Percentiles rank a stretch among this genome's conserved stretches.
These are phyloP conservation scores for Malthinus flaveolus DNA, from an alignment of 2,888 invertebrate species.

Conservation along the genomic window DNA sequence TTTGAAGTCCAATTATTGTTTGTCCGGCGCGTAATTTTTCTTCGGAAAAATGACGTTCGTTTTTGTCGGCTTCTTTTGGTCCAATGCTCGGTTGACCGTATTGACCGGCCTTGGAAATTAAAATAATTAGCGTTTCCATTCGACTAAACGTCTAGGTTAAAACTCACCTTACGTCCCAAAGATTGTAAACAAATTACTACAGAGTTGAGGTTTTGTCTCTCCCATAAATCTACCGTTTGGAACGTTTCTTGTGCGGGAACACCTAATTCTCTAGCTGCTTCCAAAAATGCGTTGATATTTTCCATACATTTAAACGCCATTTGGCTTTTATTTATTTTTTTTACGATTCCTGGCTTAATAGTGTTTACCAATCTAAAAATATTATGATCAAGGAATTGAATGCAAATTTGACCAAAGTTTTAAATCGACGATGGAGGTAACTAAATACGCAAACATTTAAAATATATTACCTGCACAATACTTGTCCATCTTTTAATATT, in stretches of 20 bases:
- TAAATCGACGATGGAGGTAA: background rate
- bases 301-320: constrained; percentile 99
- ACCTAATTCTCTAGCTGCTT: constrained; percentile 80
- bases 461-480: constrained; percentile 81
- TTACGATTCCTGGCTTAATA: constrained; percentile 83
- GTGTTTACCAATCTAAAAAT: constrained; percentile 78
- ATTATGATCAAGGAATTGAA: constrained; percentile 14
- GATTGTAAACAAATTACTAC: constrained; percentile 95
- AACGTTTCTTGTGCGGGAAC: constrained; percentile 94
- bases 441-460: background rate
- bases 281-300: constrained; percentile 93
- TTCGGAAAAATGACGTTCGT: constrained; percentile 90
- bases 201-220: constrained; percentile 92
- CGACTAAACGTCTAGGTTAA: background rate
- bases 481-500: constrained; percentile 84
- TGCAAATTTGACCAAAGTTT: background rate
- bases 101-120: constrained; percentile 68
- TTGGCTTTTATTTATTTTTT: constrained; percentile 83
- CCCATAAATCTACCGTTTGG: constrained; percentile 97
- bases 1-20: constrained; percentile 91
- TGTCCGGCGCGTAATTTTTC: constrained; percentile 93
- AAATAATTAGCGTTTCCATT: background rate
- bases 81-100: constrained; percentile 89
- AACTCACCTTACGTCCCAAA: constrained; percentile 85
- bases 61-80: constrained; percentile 95